phyloP scores from a whole-genome alignment of 2,113 vertebrate genomes.

The Pungitius pungitius region DNA sequence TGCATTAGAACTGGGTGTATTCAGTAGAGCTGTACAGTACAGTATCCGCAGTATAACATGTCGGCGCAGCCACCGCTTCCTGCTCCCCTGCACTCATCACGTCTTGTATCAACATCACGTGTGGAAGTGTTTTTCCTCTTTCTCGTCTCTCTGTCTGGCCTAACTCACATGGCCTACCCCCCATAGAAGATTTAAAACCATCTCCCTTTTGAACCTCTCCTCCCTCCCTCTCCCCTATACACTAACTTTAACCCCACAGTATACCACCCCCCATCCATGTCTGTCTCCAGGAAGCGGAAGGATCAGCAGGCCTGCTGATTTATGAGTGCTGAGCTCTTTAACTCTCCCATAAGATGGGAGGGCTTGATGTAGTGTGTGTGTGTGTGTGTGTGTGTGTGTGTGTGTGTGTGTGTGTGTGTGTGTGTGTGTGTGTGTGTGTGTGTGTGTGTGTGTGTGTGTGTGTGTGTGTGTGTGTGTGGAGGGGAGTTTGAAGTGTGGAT shows the following conservation, averaged over 20 bases:
- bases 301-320: slow-evolving; percentile 55
- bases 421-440: too few relatives aligned
- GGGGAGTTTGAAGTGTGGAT: neutral
- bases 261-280: slow-evolving; percentile 27
- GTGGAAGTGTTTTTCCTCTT: slow-evolving; percentile 16
- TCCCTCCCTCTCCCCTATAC: slow-evolving; percentile 26
- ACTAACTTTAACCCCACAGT: slow-evolving; percentile 21
- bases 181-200: slow-evolving; percentile 48
- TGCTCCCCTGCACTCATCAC: slow-evolving; percentile 23
- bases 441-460: too few relatives aligned
- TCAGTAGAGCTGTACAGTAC: slow-evolving; percentile 11
- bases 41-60: slow-evolving; percentile 23
- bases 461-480: neutral
- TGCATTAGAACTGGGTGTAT: slow-evolving; percentile 3
- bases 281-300: slow-evolving; percentile 59
- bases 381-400: slow-evolving; percentile 9
- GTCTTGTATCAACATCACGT: slow-evolving; percentile 37
- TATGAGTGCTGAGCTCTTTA: slow-evolving; percentile 67
- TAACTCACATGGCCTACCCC: slow-evolving; percentile 44
- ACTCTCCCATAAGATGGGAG: slow-evolving; percentile 49
- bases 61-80: slow-evolving; percentile 11
- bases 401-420: neutral
- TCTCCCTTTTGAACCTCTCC: slow-evolving; percentile 23
- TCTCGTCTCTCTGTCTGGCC: slow-evolving; percentile 12
- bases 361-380: neutral